Base-by-base conservation (phyloP, 2,888 invertebrate genomes). In the Palloptera scutellata region DNA sequence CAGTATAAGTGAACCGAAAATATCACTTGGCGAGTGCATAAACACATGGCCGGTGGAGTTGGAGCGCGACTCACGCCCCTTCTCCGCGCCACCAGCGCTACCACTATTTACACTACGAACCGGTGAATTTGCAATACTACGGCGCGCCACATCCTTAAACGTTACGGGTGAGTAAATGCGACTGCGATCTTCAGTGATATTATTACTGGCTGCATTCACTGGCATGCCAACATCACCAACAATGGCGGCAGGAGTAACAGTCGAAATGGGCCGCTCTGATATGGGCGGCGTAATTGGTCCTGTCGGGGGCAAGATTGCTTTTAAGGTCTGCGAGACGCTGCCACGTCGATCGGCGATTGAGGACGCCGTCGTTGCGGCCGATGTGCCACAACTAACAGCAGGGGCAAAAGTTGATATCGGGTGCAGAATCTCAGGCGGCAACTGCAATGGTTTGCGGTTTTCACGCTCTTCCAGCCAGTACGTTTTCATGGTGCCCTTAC, bases 401-500 rank as follows among this genome's bases (percentile, higher is more conserved):
- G 72, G 55, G 11, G 67, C 70, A 66, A 77, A 75, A n/a, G 68
- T 72, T 1, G 81, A 69, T 57, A 81, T 69, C 9, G 82, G 77
- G 70, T 81, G 77, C 19, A 81, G 67, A 53, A 77, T 73, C 5
- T 74, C 76, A 19, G 79, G 70, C 12, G 79, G 76, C 43, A 84
- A 81, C 78, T 77, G 84, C 72, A 76, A 80, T 51, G 89, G 88
- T 4, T 89, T 86, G 40, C 94, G 87, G 52, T 89, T 88, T 75
- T 92, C 91, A 62, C 92, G 88, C 48, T 91, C 90, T 79, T 91
- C 89, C 65, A 95, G 85, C 95, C 95, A 95, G 82, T 93, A 95
- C 0, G 95, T 95, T 85, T 94, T 95, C 94, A 95, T 95, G 64
- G 82, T 84, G 89, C 95, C 95, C 89, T 95, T 95, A 55, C 95